Evolutionary conservation across 2,113 vertebrate species (phyloP), one percentile per base, ranked within the genome.

Genomic region (Labeo rohita): DNA sequence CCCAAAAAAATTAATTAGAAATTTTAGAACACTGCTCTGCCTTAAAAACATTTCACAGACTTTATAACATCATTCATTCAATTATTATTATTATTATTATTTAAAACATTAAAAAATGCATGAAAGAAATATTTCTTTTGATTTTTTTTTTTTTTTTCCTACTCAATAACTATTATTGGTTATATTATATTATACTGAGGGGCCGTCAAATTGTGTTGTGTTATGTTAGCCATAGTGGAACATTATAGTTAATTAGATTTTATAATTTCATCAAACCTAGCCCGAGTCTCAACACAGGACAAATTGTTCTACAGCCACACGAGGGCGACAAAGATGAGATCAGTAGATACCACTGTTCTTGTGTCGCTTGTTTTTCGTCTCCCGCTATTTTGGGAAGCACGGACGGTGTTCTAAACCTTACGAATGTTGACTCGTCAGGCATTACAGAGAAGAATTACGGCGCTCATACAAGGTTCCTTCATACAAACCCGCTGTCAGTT

Each of bases 281-380:
- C 73, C 8, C 7, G 3, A n/a, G 72, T 52, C 13, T 8, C 5
- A 52, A 13, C 4, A 18, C 2, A 68, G 18, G 36, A 1, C 21
- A 1, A 2, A 70, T 83, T 36, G 0, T 80, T 2, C 28, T 15
- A 39, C n/a, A 39, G 61, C 74, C 86, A 84, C 59, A 52, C 9
- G 82, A 50, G 84, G 79, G 79, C 49, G 59, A 21, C n/a, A 68
- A n/a, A 43, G 45, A 47, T 18, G 18, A 83, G 10, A 13, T 77
- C 15, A n/a, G n/a, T 28, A 68, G 15, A 9, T 16, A 4, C 21
- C 6, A n/a, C 56, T 6, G 16, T 49, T 28, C 5, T 34, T 8
- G 28, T 50, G 16, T 36, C 39, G 47, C 11, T 50, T 52, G 11
- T 76, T 39, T 78, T 78, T 78, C 28, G 11, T 56, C n/a, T 49